Conservation (phyloP, 2,113 vertebrate genomes). For the Microtus richardsoni region DNA sequence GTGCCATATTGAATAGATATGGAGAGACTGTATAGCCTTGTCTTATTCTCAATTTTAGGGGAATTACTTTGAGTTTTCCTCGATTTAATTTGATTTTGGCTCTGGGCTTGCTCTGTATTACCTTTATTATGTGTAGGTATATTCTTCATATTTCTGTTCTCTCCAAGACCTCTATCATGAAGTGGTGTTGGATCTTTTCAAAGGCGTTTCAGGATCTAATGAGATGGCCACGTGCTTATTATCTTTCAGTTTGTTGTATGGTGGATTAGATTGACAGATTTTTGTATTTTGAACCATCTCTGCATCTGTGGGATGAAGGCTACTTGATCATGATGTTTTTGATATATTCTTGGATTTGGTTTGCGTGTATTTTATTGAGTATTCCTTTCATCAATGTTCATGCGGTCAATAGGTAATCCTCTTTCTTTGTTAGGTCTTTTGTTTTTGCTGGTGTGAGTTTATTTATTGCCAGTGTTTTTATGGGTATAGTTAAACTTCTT, state of each 20-base stretch:
- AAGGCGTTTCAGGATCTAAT: background rate
- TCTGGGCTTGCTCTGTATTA: background rate
- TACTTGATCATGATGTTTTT: background rate
- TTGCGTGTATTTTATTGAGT: background rate
- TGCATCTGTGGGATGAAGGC: background rate
- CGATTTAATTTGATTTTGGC: background rate
- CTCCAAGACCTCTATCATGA: background rate
- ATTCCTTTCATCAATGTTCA: background rate
- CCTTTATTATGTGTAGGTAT: background rate
- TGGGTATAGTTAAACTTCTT: background rate
- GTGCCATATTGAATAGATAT: background rate
- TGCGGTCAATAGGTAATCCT: background rate
- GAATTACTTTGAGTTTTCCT: background rate
- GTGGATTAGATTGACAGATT: background rate
- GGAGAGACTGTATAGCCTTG: background rate
- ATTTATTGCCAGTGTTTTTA: background rate
- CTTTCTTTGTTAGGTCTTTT: background rate
- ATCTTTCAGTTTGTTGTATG: background rate
- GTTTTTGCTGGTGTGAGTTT: background rate
- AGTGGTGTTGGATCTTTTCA: too few species aligned
- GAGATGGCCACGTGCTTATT: background rate
- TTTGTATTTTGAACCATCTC: background rate
- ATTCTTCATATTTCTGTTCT: background rate
- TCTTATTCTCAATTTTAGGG: background rate
- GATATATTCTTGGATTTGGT: background rate